Evolutionary conservation across 2,113 vertebrate species (phyloP).

Genomic region (Madoqua kirkii): DNA sequence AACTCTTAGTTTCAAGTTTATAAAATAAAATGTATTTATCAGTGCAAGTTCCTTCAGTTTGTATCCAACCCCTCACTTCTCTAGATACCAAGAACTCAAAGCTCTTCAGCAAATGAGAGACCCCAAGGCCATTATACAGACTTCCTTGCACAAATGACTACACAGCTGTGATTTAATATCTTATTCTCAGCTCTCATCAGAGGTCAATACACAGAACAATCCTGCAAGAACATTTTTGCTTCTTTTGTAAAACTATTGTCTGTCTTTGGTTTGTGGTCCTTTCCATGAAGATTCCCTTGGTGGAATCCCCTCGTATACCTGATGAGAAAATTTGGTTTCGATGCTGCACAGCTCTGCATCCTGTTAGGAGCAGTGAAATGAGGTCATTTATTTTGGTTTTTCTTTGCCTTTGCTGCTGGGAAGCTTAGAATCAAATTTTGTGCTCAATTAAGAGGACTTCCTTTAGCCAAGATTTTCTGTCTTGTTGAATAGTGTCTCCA

Average conservation of each 20-base stretch:
- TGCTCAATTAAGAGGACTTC: not conserved
- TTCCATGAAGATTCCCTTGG: not conserved
- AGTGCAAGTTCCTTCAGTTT: not conserved
- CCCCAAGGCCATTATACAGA: not conserved
- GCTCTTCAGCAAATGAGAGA: not conserved
- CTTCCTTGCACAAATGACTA: not conserved
- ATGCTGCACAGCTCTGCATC: not conserved
- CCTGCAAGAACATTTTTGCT: not conserved
- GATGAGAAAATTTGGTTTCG: not conserved
- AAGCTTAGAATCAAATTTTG: not conserved
- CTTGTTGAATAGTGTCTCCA: not conserved
- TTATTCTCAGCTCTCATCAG: not conserved
- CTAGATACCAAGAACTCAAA: not conserved
- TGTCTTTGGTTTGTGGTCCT: not conserved
- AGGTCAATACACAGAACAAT: not conserved
- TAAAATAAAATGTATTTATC: conserved; percentile 36
- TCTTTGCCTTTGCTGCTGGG: conserved; percentile 30
- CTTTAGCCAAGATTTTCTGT: not conserved
- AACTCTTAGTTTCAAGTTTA: conserved; percentile 37
- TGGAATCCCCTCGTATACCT: not conserved
- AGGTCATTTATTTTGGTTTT: conserved; percentile 3
- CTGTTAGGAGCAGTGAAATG: not conserved
- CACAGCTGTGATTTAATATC: not conserved
- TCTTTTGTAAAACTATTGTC: not conserved
- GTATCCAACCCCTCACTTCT: not conserved